Evolutionary conservation across 2,113 vertebrate genomes (phyloP).

Genomic region (Alouatta palliata): DNA sequence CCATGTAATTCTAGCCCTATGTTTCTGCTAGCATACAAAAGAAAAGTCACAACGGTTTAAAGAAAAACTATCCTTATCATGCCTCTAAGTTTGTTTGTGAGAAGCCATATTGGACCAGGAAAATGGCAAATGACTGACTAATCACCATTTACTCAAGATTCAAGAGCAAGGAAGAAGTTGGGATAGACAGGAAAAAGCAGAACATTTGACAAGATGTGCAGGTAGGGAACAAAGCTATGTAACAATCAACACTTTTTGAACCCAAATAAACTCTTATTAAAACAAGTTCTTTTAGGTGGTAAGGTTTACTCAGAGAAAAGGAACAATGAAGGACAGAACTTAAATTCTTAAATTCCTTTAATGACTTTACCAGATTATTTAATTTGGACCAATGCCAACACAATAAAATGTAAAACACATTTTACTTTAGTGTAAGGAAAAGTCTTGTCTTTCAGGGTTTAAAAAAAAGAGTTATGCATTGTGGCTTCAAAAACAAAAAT

Average conservation of each 20-base stretch:
- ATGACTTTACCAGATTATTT: conserved; percentile 83
- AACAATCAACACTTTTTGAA: conserved; percentile 14
- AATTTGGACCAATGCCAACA: conserved; percentile 75
- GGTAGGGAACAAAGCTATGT: neutral
- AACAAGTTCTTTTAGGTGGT: conserved; percentile 24
- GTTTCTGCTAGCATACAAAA: neutral
- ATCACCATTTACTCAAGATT: conserved; percentile 28
- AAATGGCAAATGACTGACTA: neutral
- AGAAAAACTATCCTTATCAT: conserved; percentile 22
- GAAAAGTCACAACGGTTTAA: neutral
- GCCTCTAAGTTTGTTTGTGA: neutral
- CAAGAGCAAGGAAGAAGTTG: conserved; percentile 11
- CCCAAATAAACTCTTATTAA: conserved; percentile 32
- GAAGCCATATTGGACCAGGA: neutral
- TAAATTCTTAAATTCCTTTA: conserved; percentile 75
- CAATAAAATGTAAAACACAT: conserved; percentile 72
- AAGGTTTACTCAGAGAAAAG: conserved; percentile 37
- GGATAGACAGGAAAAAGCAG: neutral
- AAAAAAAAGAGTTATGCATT: neutral
- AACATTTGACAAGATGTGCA: neutral
- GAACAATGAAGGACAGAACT: conserved; percentile 51
- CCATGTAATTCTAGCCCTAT: neutral
- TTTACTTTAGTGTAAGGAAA: conserved; percentile 75
- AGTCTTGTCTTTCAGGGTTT: conserved; percentile 34
- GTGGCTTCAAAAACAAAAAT: conserved; percentile 33